These are phyloP conservation scores for Caerostris darwini DNA, from an alignment of 1,140 invertebrate species.

Conservation along the genomic window DNA sequence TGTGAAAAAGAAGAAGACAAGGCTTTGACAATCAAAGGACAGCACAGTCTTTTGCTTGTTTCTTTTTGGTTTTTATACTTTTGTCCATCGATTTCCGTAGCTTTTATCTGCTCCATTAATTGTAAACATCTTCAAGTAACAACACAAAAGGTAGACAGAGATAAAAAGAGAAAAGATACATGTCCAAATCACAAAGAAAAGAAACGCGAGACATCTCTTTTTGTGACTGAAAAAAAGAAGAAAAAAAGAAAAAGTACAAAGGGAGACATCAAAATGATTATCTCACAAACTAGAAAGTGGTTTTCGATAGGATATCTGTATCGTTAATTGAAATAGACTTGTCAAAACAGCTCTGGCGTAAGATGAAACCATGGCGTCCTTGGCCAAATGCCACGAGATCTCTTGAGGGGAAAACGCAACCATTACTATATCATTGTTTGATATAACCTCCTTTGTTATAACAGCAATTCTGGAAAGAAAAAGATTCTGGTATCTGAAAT, in stretches of 20 bases:
- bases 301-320: neutral
- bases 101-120: slow-evolving; percentile 8
- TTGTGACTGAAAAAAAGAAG: neutral
- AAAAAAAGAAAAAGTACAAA: too few species aligned
- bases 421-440: neutral
- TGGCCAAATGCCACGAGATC: neutral
- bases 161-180: too few species aligned
- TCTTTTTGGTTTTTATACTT: too few species aligned
- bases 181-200: neutral
- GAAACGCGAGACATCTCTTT: neutral
- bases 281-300: neutral
- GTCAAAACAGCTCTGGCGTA: neutral
- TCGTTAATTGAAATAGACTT: neutral
- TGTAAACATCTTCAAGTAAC: neutral
- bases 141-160: neutral
- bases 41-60: neutral
- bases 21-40: neutral
- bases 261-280: neutral
- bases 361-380: neutral
- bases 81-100: neutral
- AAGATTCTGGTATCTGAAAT: neutral
- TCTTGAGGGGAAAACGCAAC: neutral
- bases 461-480: neutral
- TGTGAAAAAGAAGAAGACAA: neutral
- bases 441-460: neutral